These are phyloP conservation scores for Eristalinus sepulchralis DNA, from an alignment of 2,888 invertebrate species.

Conservation along the genomic window DNA sequence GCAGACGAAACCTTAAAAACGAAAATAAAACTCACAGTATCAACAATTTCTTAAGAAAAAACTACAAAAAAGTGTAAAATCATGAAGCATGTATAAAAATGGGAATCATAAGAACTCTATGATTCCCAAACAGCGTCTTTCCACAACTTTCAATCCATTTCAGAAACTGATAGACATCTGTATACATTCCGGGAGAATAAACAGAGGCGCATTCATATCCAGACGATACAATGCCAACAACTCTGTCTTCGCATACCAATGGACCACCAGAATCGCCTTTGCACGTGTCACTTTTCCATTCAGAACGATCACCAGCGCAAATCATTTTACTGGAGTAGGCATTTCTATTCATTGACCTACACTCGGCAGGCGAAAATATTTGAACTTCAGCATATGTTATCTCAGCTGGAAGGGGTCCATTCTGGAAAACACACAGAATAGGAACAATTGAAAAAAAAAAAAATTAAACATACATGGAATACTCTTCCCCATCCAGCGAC, in stretches of 20 bases:
- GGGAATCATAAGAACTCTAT: not conserved
- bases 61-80: no score
- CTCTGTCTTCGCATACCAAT: not conserved
- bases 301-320: not conserved
- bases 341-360: not conserved
- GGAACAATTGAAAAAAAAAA: no score
- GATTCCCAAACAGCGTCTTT: not conserved
- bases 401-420: not conserved
- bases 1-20: no score
- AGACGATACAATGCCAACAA: not conserved
- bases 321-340: not conserved
- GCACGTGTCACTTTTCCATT: not conserved
- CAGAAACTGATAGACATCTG: not conserved
- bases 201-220: not conserved
- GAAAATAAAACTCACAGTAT: no score
- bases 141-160: not conserved
- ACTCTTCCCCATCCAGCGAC: not conserved
- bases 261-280: conserved; percentile 1
- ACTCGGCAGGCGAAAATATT: not conserved
- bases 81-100: not conserved
- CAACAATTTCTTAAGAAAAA: no score
- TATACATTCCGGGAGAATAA: not conserved
- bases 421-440: not conserved
- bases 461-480: not conserved
- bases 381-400: not conserved